Evolutionary conservation across 2,888 invertebrate species (phyloP).

Genomic region (Drosophila stalkeri): DNA sequence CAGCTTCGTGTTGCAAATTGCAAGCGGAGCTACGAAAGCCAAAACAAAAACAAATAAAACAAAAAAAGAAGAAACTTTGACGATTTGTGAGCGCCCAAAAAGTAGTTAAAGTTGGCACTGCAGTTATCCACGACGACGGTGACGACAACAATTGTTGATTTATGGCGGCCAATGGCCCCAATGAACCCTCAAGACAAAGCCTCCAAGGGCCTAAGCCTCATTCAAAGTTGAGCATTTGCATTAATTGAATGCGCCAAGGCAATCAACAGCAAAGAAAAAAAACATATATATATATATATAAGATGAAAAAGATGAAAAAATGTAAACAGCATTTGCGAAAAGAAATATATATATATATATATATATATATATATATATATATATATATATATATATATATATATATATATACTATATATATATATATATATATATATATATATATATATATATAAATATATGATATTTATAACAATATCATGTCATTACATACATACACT

Average conservation of each 20-base stretch:
- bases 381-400: neutral
- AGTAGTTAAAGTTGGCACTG: slow-evolving; percentile 66
- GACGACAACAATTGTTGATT: slow-evolving; percentile 62
- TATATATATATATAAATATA: neutral
- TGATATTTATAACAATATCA: neutral
- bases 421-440: neutral
- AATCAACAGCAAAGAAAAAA: slow-evolving; percentile 2
- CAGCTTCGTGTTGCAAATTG: slow-evolving; percentile 76
- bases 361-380: neutral
- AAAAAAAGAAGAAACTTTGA: slow-evolving; percentile 41
- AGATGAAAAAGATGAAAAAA: neutral
- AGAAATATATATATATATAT: neutral
- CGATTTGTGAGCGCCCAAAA: slow-evolving; percentile 70
- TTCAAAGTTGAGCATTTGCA: slow-evolving; percentile 25
- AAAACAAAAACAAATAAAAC: neutral
- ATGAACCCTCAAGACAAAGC: slow-evolving; percentile 6
- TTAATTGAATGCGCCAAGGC: slow-evolving; percentile 37
- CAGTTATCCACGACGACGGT: slow-evolving; percentile 43
- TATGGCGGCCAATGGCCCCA: slow-evolving; percentile 55
- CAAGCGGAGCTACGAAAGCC: slow-evolving; percentile 30
- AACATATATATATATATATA: neutral
- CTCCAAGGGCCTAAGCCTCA: neutral
- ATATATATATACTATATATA: neutral
- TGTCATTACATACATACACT: no score
- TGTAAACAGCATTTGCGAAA: slow-evolving; percentile 1